These are phyloP conservation scores for Umimayanthus chanpuru DNA, from an alignment of 92 coral and sea anemone genomes.

Conservation along the genomic window DNA sequence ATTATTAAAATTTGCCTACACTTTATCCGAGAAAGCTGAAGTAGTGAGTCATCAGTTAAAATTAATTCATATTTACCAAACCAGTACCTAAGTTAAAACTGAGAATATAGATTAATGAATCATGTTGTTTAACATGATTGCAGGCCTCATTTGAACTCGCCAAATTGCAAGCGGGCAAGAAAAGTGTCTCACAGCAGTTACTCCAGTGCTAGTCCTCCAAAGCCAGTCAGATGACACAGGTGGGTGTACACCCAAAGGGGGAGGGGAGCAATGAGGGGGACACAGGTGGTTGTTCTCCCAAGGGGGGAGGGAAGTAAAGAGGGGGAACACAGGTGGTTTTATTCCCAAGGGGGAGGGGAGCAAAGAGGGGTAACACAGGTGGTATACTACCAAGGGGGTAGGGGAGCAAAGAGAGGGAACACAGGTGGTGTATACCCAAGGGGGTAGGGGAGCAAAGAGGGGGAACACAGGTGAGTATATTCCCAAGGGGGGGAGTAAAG, in stretches of 20 bases:
- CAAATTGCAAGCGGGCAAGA: slow-evolving; percentile 50
- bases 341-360: neutral
- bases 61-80: no score
- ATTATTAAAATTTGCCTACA: no score
- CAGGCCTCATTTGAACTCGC: slow-evolving; percentile 70
- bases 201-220: slow-evolving; percentile 57
- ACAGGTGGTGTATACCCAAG: neutral
- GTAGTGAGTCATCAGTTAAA: no score
- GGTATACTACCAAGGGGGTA: neutral
- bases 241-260: neutral
- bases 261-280: neutral
- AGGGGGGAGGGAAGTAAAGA: neutral
- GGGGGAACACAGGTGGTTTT: neutral
- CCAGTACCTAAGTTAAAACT: no score
- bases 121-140: no score
- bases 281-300: neutral
- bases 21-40: no score
- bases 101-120: no score
- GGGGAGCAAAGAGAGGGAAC: neutral
- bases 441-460: neutral
- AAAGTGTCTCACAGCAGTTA: slow-evolving; percentile 49
- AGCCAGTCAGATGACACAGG: slow-evolving; percentile 70
- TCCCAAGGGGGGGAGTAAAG: no score
- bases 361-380: neutral
- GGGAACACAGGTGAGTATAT: no score